Conservation (phyloP, 2,797 vertebrate species). For the Caiman crocodilus region DNA sequence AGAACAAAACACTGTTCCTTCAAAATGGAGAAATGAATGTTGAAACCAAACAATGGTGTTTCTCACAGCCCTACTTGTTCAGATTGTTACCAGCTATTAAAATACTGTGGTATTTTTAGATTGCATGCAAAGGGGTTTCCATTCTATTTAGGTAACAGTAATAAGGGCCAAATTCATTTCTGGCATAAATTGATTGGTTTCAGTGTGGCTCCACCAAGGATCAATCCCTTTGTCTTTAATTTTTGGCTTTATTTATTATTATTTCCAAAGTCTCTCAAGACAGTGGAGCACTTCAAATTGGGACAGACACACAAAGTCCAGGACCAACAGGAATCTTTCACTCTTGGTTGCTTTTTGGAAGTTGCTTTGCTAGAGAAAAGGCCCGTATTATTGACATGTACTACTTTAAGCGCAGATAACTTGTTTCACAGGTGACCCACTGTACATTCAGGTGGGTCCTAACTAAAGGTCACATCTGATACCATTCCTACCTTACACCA, state of each 20-base stretch:
- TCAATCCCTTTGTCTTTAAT: not conserved
- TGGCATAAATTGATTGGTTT: not conserved
- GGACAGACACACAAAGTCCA: not conserved
- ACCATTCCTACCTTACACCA: not conserved
- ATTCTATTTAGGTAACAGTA: not conserved
- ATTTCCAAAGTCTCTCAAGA: not conserved
- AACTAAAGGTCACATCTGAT: not conserved
- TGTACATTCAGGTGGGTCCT: not conserved
- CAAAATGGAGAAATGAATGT: too few relatives aligned
- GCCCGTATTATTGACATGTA: not conserved
- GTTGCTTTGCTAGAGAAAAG: not conserved
- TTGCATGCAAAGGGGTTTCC: not conserved
- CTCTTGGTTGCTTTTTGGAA: not conserved
- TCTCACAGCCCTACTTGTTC: too few relatives aligned
- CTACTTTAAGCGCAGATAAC: not conserved
- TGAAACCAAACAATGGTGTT: too few relatives aligned
- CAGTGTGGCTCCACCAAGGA: not conserved
- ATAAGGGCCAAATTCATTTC: not conserved
- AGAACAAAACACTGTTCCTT: too few relatives aligned
- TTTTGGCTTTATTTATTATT: too few relatives aligned
- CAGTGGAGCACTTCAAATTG: not conserved
- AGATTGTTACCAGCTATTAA: too few relatives aligned
- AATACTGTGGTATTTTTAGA: too few relatives aligned
- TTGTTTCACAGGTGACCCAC: not conserved
- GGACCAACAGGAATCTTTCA: not conserved